A percentile compares a stretch with the other conserved stretches of the same genome.
Evolutionary conservation across 2,797 vertebrate genomes (phyloP).

Genomic region (Gobio occitaniae): DNA sequence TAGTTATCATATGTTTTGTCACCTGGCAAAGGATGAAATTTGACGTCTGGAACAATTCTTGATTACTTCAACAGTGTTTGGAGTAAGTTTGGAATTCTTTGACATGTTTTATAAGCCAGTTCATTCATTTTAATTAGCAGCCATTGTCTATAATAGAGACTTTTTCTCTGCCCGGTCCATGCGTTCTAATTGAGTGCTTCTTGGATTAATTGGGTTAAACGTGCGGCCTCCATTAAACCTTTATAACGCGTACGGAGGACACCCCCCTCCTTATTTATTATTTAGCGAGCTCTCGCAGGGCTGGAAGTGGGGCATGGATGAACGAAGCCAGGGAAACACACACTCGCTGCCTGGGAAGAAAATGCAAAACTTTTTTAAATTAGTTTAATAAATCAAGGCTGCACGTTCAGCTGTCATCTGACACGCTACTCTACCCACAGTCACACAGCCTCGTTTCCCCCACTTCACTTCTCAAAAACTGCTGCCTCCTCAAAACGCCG

Average conservation of each 20-base stretch:
- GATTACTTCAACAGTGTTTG: constrained; percentile 8
- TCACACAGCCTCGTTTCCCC: background rate
- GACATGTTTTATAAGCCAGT: constrained; percentile 4
- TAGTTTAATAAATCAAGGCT: constrained; percentile 73
- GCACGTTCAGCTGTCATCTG: constrained; percentile 54
- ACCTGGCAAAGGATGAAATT: background rate
- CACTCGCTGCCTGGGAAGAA: constrained; percentile 44
- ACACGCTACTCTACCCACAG: constrained; percentile 26
- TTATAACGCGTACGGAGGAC: constrained; percentile 55
- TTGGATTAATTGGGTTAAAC: constrained; percentile 67
- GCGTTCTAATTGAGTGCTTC: constrained; percentile 44
- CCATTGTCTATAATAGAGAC: constrained; percentile 28
- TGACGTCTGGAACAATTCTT: background rate
- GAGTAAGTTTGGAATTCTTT: constrained; percentile 13
- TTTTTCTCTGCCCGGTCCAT: constrained; percentile 30
- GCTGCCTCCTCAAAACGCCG: constrained; percentile 66
- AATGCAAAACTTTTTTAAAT: constrained; percentile 69
- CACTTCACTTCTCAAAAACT: constrained; percentile 56
- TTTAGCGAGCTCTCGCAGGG: constrained; percentile 64
- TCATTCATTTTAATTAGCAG: constrained; percentile 28
- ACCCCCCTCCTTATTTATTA: constrained; percentile 64
- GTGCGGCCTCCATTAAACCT: constrained; percentile 66
- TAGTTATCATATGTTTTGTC: background rate
- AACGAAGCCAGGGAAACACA: constrained; percentile 43
- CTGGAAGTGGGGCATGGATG: constrained; percentile 61